A percentile compares a stretch with the other conserved stretches of the same genome.
These are phyloP conservation scores for Eurytoma californica DNA, from an alignment of 2,888 invertebrate species.

Conservation along the genomic window DNA sequence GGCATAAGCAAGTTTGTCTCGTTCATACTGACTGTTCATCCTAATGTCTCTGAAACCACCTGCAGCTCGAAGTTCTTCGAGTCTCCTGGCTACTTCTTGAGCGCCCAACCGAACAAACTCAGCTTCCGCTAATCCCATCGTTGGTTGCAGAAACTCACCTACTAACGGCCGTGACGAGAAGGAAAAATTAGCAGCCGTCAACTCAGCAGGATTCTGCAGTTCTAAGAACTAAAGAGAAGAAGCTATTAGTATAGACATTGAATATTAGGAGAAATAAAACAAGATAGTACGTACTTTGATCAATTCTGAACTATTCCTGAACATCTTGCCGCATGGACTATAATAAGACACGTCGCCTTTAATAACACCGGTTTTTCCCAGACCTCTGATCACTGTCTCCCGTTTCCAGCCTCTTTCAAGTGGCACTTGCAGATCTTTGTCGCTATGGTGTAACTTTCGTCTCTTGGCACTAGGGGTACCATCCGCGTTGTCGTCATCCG, in stretches of 20 bases:
- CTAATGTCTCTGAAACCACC: constrained; percentile 79
- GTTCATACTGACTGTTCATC: constrained; percentile 71
- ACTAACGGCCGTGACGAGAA: constrained; percentile 92
- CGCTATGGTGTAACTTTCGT: constrained; percentile 71
- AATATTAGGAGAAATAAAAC: too few species aligned
- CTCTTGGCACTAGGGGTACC: constrained; percentile 69
- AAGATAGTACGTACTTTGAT: constrained; percentile 71
- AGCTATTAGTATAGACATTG: too few species aligned
- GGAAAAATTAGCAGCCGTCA: constrained; percentile 92
- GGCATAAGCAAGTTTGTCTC: constrained; percentile 78
- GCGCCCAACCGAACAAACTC: constrained; percentile 88
- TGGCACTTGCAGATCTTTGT: constrained; percentile 71
- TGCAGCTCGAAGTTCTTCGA: constrained; percentile 80
- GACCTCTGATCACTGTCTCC: constrained; percentile 91
- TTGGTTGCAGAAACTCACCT: constrained; percentile 92
- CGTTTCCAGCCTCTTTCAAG: constrained; percentile 88
- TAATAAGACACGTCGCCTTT: constrained; percentile 96
- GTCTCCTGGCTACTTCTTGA: constrained; percentile 87
- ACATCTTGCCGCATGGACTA: constrained; percentile 80
- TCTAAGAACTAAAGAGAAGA: constrained; percentile 68
- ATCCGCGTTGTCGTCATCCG: constrained; percentile 73
- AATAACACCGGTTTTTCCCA: constrained; percentile 90
- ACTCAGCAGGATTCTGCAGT: constrained; percentile 76
- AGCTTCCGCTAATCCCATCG: constrained; percentile 78
- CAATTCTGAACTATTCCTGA: constrained; percentile 80